Conservation (phyloP, 2,113 vertebrate genomes). For the Hystrix cristata region DNA sequence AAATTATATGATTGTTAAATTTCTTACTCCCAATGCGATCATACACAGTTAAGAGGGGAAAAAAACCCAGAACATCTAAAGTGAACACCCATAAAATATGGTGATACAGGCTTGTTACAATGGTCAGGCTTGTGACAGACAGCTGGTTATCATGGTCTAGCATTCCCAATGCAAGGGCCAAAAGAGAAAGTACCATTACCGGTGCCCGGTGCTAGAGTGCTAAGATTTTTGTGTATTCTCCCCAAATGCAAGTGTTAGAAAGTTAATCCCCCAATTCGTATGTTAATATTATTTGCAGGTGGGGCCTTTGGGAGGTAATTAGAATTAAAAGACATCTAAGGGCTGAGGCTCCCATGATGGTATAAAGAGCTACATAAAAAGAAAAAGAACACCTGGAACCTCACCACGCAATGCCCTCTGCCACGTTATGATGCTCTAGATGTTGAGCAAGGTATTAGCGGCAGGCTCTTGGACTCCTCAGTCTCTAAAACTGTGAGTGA, state of each 20-base stretch:
- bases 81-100: background rate
- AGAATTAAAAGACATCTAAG: background rate
- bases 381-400: no score
- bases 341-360: background rate
- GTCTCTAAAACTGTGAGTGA: background rate
- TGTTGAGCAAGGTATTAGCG: no score
- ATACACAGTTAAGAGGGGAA: background rate
- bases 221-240: no score
- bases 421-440: background rate
- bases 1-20: background rate
- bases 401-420: background rate
- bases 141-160: conserved; percentile 33
- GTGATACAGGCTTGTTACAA: background rate
- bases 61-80: background rate
- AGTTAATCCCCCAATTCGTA: background rate
- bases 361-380: background rate
- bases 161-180: conserved; percentile 36
- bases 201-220: conserved; percentile 70
- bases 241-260: background rate
- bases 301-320: background rate
- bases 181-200: background rate
- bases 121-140: background rate
- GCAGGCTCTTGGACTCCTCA: background rate
- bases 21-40: conserved; percentile 2
- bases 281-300: background rate